phyloP scores from a whole-genome alignment of 2,797 vertebrate genomes.

The Pangasius mekongensis region DNA sequence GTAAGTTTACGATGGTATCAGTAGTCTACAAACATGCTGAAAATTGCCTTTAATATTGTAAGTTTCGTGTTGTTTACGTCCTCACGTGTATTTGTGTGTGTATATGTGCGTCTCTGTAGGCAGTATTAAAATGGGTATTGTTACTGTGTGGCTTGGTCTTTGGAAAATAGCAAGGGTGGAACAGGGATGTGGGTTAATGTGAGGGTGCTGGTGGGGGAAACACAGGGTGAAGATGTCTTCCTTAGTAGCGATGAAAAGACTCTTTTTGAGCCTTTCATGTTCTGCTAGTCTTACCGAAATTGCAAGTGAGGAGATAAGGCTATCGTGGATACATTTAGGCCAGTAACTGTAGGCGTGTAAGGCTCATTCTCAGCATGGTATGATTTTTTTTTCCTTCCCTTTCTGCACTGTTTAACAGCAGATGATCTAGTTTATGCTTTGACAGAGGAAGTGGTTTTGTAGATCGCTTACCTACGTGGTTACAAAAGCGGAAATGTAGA shows the following conservation, averaged over 20 bases:
- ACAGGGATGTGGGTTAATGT: slow-evolving; percentile 16
- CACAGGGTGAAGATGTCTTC: slow-evolving; percentile 1
- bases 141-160: slow-evolving; percentile 17
- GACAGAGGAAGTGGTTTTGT: slow-evolving; percentile 49
- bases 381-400: background rate
- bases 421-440: slow-evolving; percentile 28
- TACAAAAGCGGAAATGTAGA: slow-evolving; percentile 39
- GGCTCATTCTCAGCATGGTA: background rate
- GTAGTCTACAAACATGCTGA: background rate
- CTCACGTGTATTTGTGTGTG: background rate
- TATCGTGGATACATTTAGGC: background rate
- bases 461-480: slow-evolving; percentile 44
- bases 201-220: slow-evolving; percentile 20
- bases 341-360: slow-evolving; percentile 22
- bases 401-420: background rate
- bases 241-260: background rate
- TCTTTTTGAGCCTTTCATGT: background rate
- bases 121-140: slow-evolving; percentile 14
- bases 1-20: background rate
- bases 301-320: background rate
- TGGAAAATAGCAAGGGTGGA: slow-evolving; percentile 20
- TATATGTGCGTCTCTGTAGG: background rate
- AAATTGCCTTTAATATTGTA: background rate
- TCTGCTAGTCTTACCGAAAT: slow-evolving; percentile 6
- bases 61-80: background rate